Conservation (phyloP, 2,888 invertebrate genomes). For the Ommatoiulus sabulosus region DNA sequence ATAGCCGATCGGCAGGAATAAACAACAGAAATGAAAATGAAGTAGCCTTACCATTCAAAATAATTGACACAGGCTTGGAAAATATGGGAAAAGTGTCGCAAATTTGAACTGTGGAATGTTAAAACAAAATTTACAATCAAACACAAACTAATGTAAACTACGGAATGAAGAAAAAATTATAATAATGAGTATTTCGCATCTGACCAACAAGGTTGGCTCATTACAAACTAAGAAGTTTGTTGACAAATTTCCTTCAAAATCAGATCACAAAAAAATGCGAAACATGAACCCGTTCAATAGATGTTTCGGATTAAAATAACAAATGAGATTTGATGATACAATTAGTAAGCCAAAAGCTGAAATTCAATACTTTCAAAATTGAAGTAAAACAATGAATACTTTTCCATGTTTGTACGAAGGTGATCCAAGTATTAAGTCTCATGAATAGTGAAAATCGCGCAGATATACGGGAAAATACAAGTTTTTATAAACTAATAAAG, state of each 20-base stretch:
- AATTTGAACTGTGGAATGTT: background rate
- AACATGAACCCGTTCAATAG: constrained; percentile 41
- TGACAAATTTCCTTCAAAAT: background rate
- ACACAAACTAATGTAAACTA: background rate
- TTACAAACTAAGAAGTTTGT: background rate
- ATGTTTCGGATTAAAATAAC: constrained; percentile 2
- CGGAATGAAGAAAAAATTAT: background rate
- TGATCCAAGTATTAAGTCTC: background rate
- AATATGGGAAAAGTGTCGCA: background rate
- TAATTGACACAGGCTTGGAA: background rate
- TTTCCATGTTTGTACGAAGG: background rate
- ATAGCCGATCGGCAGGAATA: constrained; percentile 14
- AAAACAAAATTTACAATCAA: background rate
- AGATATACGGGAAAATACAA: background rate
- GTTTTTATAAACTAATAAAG: too few relatives aligned
- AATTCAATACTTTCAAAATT: constrained; percentile 3
- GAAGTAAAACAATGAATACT: constrained; percentile 17
- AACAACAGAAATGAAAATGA: background rate
- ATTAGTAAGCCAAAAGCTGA: background rate
- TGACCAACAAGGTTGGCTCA: constrained; percentile 18
- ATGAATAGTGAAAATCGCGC: background rate
- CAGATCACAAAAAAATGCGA: background rate
- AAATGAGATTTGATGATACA: constrained; percentile 26
- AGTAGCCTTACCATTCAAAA: background rate
- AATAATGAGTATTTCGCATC: constrained; percentile 4